Evolutionary conservation across 1,140 invertebrate genomes (phyloP).

Genomic region (Geopemphigus sp.): DNA sequence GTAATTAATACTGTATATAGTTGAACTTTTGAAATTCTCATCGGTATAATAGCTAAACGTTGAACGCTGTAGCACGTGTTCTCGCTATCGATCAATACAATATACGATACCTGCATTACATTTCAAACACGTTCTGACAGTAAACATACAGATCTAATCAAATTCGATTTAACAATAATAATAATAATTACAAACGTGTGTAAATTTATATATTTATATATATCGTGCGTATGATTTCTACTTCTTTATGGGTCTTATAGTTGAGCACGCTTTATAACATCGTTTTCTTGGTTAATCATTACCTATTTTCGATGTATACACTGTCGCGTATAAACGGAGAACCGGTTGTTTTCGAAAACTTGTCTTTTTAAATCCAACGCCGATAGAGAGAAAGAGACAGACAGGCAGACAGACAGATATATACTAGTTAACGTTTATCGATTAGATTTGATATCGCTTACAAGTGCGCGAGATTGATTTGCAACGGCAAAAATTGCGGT

Average conservation of each 20-base stretch:
- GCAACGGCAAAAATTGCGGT: not conserved
- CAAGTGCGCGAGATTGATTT: not conserved
- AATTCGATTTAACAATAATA: not conserved
- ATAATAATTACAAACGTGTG: constrained; percentile 26
- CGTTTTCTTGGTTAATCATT: constrained; percentile 31
- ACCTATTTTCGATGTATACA: constrained; percentile 37
- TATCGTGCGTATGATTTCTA: constrained; percentile 29
- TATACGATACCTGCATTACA: not conserved
- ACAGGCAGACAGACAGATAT: not conserved
- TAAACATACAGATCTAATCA: constrained; percentile 24
- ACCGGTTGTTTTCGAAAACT: constrained; percentile 47
- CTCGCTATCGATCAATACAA: not conserved
- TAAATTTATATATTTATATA: not conserved
- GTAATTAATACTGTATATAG: constrained; percentile 1
- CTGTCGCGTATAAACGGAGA: constrained; percentile 6
- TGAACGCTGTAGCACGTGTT: constrained; percentile 17
- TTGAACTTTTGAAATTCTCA: constrained; percentile 24
- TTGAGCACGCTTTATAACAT: constrained; percentile 23
- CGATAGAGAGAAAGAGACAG: not conserved
- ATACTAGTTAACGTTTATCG: not conserved
- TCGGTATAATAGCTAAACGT: not conserved
- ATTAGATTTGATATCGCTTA: constrained; percentile 31
- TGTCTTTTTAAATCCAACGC: constrained; percentile 26
- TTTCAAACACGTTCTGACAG: constrained; percentile 41
- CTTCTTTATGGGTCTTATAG: constrained; percentile 21